These are phyloP conservation scores for Carcinoscorpius rotundicauda DNA, from an alignment of 1,140 invertebrate species.

Conservation along the genomic window DNA sequence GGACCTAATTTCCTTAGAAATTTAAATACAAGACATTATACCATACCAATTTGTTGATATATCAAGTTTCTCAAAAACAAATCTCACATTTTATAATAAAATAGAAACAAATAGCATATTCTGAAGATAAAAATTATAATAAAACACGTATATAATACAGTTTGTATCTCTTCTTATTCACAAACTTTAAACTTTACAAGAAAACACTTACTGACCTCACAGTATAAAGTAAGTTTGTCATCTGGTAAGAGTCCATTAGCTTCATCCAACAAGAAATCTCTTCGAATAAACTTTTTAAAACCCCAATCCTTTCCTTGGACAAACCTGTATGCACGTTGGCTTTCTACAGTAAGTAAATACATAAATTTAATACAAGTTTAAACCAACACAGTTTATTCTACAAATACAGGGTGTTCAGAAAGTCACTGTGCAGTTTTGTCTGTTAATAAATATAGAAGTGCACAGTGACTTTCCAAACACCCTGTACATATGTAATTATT, in stretches of 20 bases:
- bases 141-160: neutral
- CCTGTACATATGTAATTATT: too few relatives aligned
- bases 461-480: too few relatives aligned
- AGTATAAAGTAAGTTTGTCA: conserved; percentile 98
- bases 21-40: too few relatives aligned
- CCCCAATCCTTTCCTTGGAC: conserved; percentile 99
- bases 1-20: too few relatives aligned
- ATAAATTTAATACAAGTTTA: neutral
- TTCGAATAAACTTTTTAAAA: conserved; percentile 97
- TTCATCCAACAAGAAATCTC: conserved; percentile 96
- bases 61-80: neutral
- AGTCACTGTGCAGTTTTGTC: too few relatives aligned
- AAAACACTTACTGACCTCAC: conserved; percentile 57
- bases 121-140: conserved; percentile 4
- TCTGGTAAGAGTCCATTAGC: conserved; percentile 94
- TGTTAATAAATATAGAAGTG: too few relatives aligned
- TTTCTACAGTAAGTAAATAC: conserved; percentile 42
- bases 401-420: too few relatives aligned
- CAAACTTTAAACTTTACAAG: too few relatives aligned
- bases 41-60: too few relatives aligned
- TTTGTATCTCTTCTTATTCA: too few relatives aligned
- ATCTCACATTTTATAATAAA: conserved; percentile 9
- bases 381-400: too few relatives aligned
- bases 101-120: conserved; percentile 5
- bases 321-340: conserved; percentile 90